Evolutionary conservation across 2,797 vertebrate genomes (phyloP), one percentile per base, ranked within the genome.

Genomic region (Siniperca undulata): DNA sequence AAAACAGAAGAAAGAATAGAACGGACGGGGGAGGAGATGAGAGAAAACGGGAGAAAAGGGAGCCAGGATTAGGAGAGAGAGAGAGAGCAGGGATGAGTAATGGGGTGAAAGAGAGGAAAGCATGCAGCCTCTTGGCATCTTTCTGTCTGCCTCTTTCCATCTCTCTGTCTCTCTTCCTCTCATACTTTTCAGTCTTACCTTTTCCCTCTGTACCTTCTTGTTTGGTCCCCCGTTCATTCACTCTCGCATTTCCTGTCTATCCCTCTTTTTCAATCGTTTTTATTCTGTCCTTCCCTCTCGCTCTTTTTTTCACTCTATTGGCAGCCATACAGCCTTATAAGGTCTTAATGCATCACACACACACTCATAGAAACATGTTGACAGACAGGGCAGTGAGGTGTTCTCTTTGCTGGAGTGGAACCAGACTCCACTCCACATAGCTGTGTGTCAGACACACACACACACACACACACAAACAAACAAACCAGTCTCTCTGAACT

Each of bases 301-400:
- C 62, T 66, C 24, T 66, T 36, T 58, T 46, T 70, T 27, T 52
- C n/a, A 19, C 61, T 60, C 46, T 56, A 1, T 61, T 84, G 59
- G 50, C 78, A 78, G 59, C 61, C 72, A 19, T 61, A 40, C 76
- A 64, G 55, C 93, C 93, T 89, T 93, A 93, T 92, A 94, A 74
- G 92, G 93, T 76, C 78, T 80, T 64, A 74, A 67, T 80, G 78
- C 84, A 66, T 52, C 65, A 72, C 83, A 77, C 48, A 69, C 75
- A 56, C 66, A 75, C 66, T 10, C 50, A 61, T 22, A 61, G 74
- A 86, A 67, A 77, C 81, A 86, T 70, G 83, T 77, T 88, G 89
- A 88, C 79, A 73, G 79, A 85, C 59, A 40, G 62, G 46, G 68
- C 84, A 75, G 69, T 85, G 86, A 87, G 84, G 86, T 89, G 86